Conservation (phyloP, 2,888 invertebrate genomes). For the Agrotis puta region DNA sequence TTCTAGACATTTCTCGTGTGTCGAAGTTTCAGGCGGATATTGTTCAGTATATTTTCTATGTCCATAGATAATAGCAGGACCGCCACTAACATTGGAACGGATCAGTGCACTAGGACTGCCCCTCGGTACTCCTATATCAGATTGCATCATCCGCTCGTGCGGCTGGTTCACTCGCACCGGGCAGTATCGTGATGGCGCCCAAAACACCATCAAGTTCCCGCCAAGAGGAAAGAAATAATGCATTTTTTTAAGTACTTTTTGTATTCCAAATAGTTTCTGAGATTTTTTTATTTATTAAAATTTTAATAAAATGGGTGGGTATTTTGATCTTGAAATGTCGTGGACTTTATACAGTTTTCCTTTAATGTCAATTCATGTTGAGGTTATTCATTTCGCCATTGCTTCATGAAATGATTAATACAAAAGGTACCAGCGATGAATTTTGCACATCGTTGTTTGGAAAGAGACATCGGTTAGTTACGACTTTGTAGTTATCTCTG, state of each 20-base stretch:
- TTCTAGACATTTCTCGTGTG: too few species aligned
- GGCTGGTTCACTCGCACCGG: constrained; percentile 81
- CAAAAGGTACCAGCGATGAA: too few species aligned
- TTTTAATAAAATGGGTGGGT: too few species aligned
- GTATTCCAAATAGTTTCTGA: background rate
- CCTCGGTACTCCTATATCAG: constrained; percentile 80
- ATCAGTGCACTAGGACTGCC: constrained; percentile 87
- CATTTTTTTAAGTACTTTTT: background rate
- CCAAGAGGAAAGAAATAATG: constrained; percentile 72
- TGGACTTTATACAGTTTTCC: too few species aligned
- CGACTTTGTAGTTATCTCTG: too few species aligned
- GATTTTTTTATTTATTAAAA: background rate
- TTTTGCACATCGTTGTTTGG: too few species aligned
- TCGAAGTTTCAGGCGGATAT: too few species aligned
- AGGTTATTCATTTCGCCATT: too few species aligned
- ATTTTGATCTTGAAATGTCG: too few species aligned
- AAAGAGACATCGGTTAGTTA: too few species aligned
- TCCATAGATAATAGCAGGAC: constrained; percentile 80
- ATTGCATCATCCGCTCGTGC: constrained; percentile 78
- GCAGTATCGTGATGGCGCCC: constrained; percentile 77
- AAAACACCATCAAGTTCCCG: constrained; percentile 83
- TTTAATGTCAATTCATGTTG: too few species aligned
- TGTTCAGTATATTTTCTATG: background rate
- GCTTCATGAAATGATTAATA: too few species aligned
- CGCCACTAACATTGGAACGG: constrained; percentile 81